Evolutionary conservation across 2,888 invertebrate species (phyloP).

Genomic region (Megaustenia siamemsis): DNA sequence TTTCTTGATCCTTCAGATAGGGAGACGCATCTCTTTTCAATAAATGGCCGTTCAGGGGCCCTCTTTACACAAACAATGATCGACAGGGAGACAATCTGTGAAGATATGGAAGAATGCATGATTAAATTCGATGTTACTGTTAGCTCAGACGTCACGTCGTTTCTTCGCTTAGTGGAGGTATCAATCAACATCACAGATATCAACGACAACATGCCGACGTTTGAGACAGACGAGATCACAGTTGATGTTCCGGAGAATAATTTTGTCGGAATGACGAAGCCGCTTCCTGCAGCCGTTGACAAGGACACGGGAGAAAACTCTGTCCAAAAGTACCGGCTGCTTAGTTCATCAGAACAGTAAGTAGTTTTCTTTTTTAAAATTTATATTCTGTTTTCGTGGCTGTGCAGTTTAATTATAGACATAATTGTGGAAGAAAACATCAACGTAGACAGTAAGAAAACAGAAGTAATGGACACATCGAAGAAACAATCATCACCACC

Average conservation of each 20-base stretch:
- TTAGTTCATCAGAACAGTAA: slow-evolving; percentile 34
- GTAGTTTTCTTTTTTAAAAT: not conserved
- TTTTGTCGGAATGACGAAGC: slow-evolving; percentile 48
- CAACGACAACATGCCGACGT: slow-evolving; percentile 69
- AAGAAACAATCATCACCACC: too few relatives aligned
- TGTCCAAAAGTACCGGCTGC: slow-evolving; percentile 46
- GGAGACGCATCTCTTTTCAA: slow-evolving; percentile 60
- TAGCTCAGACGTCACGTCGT: slow-evolving; percentile 62
- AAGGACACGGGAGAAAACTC: slow-evolving; percentile 54
- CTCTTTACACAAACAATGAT: slow-evolving; percentile 62
- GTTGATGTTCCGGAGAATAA: slow-evolving; percentile 58
- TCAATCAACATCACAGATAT: slow-evolving; percentile 65
- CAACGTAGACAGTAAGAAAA: too few relatives aligned
- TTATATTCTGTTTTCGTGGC: not conserved
- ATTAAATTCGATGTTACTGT: slow-evolving; percentile 68
- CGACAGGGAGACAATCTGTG: slow-evolving; percentile 69
- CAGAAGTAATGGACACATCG: too few relatives aligned
- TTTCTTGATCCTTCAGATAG: slow-evolving; percentile 58
- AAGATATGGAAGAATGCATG: slow-evolving; percentile 60
- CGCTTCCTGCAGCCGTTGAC: slow-evolving; percentile 54
- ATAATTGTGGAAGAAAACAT: too few relatives aligned
- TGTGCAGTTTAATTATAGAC: not conserved
- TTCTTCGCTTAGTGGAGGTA: slow-evolving; percentile 66
- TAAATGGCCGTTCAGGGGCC: slow-evolving; percentile 61
- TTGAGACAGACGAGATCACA: slow-evolving; percentile 62